A percentile compares a stretch with the other conserved stretches of the same genome.
These are phyloP conservation scores for Corythornis leucogaster DNA, from an alignment of 2,797 vertebrate genomes.

Conservation along the genomic window DNA sequence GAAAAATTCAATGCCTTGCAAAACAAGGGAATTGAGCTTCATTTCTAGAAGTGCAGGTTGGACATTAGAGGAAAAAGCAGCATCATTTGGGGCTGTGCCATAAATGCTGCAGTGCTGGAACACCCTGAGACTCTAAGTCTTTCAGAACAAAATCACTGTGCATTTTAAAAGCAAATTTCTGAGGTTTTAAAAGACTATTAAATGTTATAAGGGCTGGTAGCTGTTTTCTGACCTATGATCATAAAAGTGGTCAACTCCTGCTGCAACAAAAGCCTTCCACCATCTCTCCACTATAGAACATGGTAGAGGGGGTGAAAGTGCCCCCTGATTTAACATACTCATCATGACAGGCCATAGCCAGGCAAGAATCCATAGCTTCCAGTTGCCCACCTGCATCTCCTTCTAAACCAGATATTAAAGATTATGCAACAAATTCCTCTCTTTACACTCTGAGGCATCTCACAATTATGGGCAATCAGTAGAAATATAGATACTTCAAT, in stretches of 20 bases:
- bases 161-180: neutral
- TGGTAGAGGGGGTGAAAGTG: neutral
- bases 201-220: neutral
- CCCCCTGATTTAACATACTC: neutral
- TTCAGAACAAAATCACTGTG: neutral
- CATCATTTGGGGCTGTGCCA: neutral
- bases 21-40: neutral
- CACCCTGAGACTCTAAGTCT: neutral
- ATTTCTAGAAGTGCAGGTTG: slow-evolving; percentile 24
- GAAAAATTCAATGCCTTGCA: neutral
- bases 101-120: neutral
- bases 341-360: neutral
- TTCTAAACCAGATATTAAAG: neutral
- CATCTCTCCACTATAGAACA: neutral
- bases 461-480: neutral
- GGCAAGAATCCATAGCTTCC: neutral
- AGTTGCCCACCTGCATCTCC: neutral
- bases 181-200: neutral
- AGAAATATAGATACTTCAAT: neutral
- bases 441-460: accelerated
- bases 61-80: slow-evolving; percentile 10
- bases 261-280: neutral
- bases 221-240: neutral
- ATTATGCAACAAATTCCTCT: neutral
- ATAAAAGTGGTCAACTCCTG: neutral